Evolutionary conservation across 2,888 invertebrate species (phyloP).

Genomic region (Parnassius apollo): DNA sequence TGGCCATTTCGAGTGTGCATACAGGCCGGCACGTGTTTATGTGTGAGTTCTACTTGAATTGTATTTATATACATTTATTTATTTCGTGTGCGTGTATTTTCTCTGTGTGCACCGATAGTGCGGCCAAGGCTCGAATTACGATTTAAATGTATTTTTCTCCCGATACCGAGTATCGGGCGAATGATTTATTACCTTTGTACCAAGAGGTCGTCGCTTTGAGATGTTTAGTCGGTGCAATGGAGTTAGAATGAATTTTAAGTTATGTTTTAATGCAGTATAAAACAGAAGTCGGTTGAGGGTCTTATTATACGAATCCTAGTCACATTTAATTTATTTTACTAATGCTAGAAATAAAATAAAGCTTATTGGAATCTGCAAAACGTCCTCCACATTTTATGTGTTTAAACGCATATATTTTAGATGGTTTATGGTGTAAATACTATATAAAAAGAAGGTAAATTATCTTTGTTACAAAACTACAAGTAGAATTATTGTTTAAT

Average conservation of each 20-base stretch:
- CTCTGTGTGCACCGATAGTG: conserved; percentile 31
- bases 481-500: too few species aligned
- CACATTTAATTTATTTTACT: background rate
- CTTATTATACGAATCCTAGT: conserved; percentile 8
- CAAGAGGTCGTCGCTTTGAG: conserved; percentile 26
- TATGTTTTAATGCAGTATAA: conserved; percentile 26
- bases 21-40: conserved; percentile 15
- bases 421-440: too few species aligned
- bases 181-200: conserved; percentile 38
- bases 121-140: conserved; percentile 45
- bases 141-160: conserved; percentile 46
- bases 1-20: conserved; percentile 24
- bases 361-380: too few species aligned
- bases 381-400: too few species aligned
- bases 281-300: conserved; percentile 17
- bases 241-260: conserved; percentile 25
- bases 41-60: conserved; percentile 13
- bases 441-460: too few species aligned
- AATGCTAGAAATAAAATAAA: too few species aligned
- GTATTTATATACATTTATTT: conserved; percentile 1
- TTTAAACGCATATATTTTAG: too few species aligned
- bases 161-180: conserved; percentile 36
- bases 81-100: conserved; percentile 12
- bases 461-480: too few species aligned
- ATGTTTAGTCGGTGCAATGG: conserved; percentile 24